phyloP scores from a whole-genome alignment of 1,140 invertebrate species.

The Monochamus saltuarius region DNA sequence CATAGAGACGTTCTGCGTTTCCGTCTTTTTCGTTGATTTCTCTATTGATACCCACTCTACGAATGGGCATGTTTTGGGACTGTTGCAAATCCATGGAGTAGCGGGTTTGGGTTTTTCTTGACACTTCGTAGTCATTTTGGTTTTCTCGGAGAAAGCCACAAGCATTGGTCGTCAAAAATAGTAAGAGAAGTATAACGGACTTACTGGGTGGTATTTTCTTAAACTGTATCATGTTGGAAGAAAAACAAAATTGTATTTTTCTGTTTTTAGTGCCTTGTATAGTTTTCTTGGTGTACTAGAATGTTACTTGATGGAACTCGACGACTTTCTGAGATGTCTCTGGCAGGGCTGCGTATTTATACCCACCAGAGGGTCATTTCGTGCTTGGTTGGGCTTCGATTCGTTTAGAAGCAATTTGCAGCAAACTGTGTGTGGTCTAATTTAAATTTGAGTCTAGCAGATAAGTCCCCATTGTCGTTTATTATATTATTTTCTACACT shows the following conservation, averaged over 20 bases:
- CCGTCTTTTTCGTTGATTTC: constrained; percentile 10
- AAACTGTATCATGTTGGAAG: constrained; percentile 14
- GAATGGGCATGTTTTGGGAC: background rate
- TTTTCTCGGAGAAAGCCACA: constrained; percentile 9
- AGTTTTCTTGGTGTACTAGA: constrained; percentile 10
- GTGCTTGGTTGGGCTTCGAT: constrained; percentile 6
- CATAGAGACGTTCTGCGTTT: constrained; percentile 11
- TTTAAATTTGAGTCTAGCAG: constrained; percentile 2
- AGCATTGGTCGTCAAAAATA: constrained; percentile 11
- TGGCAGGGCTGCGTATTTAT: constrained; percentile 8
- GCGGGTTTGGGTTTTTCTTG: background rate
- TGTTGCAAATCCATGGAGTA: background rate
- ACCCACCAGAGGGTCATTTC: constrained; percentile 13
- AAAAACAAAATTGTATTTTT: constrained; percentile 9
- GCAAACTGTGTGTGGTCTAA: constrained; percentile 18
- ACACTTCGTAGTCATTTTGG: too few species aligned
- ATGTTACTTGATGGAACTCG: constrained; percentile 3
- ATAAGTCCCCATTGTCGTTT: background rate
- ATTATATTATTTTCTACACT: too few species aligned
- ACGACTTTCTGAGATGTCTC: background rate
- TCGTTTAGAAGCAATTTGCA: constrained; percentile 19
- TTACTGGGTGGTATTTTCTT: constrained; percentile 11
- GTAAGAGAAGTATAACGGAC: constrained; percentile 12
- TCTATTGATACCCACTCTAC: background rate
- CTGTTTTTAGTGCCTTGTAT: constrained; percentile 12